phyloP scores from a whole-genome alignment of 2,888 invertebrate species.

The Cepaea hortensis region DNA sequence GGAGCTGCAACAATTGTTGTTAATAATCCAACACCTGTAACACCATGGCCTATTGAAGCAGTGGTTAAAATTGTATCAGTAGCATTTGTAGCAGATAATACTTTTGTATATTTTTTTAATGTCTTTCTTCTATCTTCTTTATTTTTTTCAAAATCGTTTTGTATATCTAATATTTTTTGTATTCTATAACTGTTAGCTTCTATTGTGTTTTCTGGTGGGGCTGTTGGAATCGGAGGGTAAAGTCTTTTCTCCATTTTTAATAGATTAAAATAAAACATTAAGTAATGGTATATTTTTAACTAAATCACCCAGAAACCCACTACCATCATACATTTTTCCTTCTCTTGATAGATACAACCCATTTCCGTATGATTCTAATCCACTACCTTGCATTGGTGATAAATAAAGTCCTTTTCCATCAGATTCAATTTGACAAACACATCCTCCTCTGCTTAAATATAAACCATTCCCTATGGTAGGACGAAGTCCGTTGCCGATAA shows the following conservation, averaged over 20 bases:
- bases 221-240: not conserved
- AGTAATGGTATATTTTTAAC: constrained; percentile 50
- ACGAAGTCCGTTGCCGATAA: constrained; percentile 2
- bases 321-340: constrained; percentile 36
- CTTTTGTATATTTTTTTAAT: not conserved
- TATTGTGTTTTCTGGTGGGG: not conserved
- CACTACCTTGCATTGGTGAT: constrained; percentile 39
- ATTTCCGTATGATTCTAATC: constrained; percentile 48
- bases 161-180: constrained; percentile 3
- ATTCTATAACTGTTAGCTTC: not conserved
- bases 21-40: not conserved
- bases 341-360: constrained; percentile 47
- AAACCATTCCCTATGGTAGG: constrained; percentile 4
- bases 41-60: not conserved
- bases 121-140: constrained; percentile 2
- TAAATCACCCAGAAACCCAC: constrained; percentile 34
- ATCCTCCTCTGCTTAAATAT: constrained; percentile 48
- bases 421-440: constrained; percentile 47
- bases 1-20: constrained; percentile 5
- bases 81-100: not conserved
- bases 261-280: not conserved
- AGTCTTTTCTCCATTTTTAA: not conserved
- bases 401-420: constrained; percentile 49
- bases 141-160: not conserved
- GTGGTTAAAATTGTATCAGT: not conserved